Base-by-base conservation (phyloP, 2,888 invertebrate genomes). In the Orchesella flavescens region DNA sequence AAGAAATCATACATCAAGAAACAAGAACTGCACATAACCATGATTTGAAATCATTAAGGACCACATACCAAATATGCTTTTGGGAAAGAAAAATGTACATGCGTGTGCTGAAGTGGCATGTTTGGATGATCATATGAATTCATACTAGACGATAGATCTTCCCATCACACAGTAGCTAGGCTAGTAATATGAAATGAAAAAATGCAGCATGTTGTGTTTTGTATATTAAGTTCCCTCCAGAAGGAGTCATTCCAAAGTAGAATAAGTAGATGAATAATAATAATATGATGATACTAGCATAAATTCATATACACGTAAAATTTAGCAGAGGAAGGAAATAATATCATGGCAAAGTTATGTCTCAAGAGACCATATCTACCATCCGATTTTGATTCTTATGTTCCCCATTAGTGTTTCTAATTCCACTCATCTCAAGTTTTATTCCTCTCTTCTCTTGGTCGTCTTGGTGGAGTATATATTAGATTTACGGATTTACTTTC, bases 311-410 rank as follows among this genome's bases (percentile, higher is more conserved):
- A 34, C 34, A 34, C 34, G 34, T 34, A 34, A 34, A n/a, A 34
- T 34, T 34, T 34, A 34, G 3, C 2, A 34, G 34, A 34, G 34
- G 34, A 34, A 34, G 49, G 5, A 49, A n/a, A n/a, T n/a, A n/a
- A n/a, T n/a, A n/a, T n/a, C n/a, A 49, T 49, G 49, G 3, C 49
- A 15, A 2, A 7, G 49, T 12, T 7, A 2, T 15, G n/a, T 15
- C 49, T 49, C 49, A 49, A 49, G 49, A n/a, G 49, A 12, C 49
- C n/a, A 49, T 49, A 49, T 49, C 49, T n/a, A n/a, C 49, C n/a
- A 49, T 49, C 49, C 49, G 49, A 49, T 49, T 49, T 49, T 49
- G 49, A 49, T 49, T 49, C 49, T 49, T 49, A 49, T 49, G 49
- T 49, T 49, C n/a, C 49, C 49, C 49, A 15, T 12, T 49, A 49